Base-by-base conservation (phyloP, 2,888 invertebrate genomes). In the Neoitamus cyanurus region DNA sequence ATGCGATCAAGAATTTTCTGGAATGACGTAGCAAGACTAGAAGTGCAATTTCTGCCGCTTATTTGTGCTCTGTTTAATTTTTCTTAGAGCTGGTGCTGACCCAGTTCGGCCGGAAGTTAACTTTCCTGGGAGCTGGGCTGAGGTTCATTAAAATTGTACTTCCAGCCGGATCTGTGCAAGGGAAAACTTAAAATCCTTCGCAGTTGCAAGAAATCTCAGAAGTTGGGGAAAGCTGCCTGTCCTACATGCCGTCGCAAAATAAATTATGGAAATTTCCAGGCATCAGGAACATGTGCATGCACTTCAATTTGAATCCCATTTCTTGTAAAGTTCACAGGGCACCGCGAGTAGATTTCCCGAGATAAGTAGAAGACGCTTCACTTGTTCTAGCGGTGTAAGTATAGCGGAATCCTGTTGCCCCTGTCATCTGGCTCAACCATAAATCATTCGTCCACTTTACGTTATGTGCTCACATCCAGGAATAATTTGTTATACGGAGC, bases 1-100 rank as follows among this genome's bases (percentile, higher is more conserved):
- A 36, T 73, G 31, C 73, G 73, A 73, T 73, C 31, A 73, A 36
- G 73, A 73, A 73, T 58, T 73, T 73, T 73, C 73, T 36, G 36
- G 73, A 36, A 73, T 58, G 20, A 25, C 58, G 20, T 25, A 20
- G 36, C 73, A 20, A 36, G 20, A 9, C 25, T 9, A 34, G 36
- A 73, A 73, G 20, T 73, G 73, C 73, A 73, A 36, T 73, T 34
- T 73, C 36, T 73, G 7, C 58, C 11, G 11, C 36, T 31, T n/a
- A 20, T 73, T 37, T 73, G 13, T 34, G 73, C 15, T 73, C 73
- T 58, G 58, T n/a, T 73, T 73, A 36, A 34, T 73, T 36, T 30
- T 30, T 70, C 34, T 73, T 34, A 73, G 15, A 36, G 4, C 20
- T 34, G n/a, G 20, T 20, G 20, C 20, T 36, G 34, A 36, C 73